phyloP scores from a whole-genome alignment of 2,113 vertebrate genomes.

The Leptobrachium leishanense region DNA sequence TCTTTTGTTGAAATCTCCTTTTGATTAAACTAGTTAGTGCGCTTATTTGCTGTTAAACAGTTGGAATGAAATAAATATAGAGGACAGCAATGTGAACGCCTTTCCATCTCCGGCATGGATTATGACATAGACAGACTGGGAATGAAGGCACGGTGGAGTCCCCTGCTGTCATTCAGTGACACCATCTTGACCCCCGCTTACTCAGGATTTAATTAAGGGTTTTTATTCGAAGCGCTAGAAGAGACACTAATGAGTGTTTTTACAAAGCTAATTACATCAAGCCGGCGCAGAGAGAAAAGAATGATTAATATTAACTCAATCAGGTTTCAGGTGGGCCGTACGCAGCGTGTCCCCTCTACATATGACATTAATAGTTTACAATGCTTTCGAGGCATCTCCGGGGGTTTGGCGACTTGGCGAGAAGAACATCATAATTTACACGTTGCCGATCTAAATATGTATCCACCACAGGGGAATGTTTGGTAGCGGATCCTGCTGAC shows the following conservation, averaged over 20 bases:
- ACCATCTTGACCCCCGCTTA: conserved; percentile 75
- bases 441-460: too few species aligned
- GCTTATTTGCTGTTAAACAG: too few species aligned
- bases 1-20: too few species aligned
- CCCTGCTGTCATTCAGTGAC: conserved; percentile 60
- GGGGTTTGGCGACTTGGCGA: background rate
- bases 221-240: conserved; percentile 83
- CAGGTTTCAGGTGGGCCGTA: background rate
- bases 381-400: background rate
- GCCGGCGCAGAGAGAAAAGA: conserved; percentile 48
- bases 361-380: background rate
- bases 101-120: background rate
- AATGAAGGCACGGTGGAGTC: conserved; percentile 21
- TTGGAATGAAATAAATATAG: background rate
- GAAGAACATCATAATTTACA: background rate
- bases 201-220: conserved; percentile 82
- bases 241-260: conserved; percentile 76
- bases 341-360: background rate
- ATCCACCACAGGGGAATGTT: background rate
- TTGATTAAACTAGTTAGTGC: too few species aligned
- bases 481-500: background rate
- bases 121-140: conserved; percentile 7
- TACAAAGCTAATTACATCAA: conserved; percentile 73
- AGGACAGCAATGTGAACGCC: background rate
- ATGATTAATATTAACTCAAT: conserved; percentile 40